These are phyloP conservation scores for Agriopis aurantiaria DNA, from an alignment of 2,888 invertebrate genomes.

Conservation along the genomic window DNA sequence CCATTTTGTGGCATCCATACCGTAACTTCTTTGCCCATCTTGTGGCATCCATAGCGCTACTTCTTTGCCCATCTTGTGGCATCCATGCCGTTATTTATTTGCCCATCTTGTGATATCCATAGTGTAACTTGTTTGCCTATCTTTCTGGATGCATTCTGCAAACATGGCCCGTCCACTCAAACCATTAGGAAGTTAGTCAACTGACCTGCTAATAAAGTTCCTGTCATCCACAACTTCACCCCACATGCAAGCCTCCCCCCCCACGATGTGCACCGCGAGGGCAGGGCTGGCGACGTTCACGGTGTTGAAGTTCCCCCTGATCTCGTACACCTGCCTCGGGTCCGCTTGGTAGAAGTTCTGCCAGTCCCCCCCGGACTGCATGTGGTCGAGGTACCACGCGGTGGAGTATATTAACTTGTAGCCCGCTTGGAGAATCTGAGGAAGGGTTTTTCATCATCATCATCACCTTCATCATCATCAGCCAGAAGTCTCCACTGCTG, in stretches of 20 bases:
- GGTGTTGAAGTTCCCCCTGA: slow-evolving; percentile 89
- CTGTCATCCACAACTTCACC: slow-evolving; percentile 92
- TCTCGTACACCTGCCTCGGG: slow-evolving; percentile 83
- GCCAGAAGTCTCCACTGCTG: no score
- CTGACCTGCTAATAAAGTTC: slow-evolving; percentile 82
- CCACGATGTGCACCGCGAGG: slow-evolving; percentile 60
- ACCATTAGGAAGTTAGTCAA: background rate
- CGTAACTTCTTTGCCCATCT: no score
- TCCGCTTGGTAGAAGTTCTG: slow-evolving; percentile 89
- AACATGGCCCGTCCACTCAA: no score
- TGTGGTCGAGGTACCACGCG: slow-evolving; percentile 94
- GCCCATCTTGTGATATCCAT: no score
- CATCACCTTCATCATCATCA: no score
- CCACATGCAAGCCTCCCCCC: slow-evolving; percentile 98
- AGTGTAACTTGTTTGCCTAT: no score
- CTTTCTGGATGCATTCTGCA: background rate
- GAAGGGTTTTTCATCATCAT: background rate
- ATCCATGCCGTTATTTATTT: no score
- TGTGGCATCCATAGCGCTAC: no score
- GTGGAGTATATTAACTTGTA: slow-evolving; percentile 91
- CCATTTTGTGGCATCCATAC: no score
- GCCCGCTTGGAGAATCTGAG: slow-evolving; percentile 45
- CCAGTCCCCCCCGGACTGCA: slow-evolving; percentile 89
- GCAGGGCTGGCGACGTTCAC: slow-evolving; percentile 84
- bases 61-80: no score